Conservation (phyloP, 2,888 invertebrate species). For the Mimachlamys varia region DNA sequence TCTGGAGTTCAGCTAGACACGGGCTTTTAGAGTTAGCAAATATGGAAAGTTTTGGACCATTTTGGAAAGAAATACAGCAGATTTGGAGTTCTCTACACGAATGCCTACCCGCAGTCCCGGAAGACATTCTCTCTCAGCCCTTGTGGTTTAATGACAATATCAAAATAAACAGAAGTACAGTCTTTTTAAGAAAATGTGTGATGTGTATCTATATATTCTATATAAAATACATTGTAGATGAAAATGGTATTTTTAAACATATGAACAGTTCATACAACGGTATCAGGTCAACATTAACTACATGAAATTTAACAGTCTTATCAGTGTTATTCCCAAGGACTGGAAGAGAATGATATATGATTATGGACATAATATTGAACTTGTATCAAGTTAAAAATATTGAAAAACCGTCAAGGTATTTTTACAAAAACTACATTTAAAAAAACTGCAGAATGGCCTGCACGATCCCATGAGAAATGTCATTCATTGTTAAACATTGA, state of each 20-base stretch:
- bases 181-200: background rate
- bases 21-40: background rate
- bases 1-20: background rate
- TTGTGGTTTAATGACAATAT: background rate
- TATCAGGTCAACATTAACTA: background rate
- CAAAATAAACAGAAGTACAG: too few relatives aligned
- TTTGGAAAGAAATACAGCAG: background rate
- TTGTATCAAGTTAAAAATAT: background rate
- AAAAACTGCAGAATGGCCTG: background rate
- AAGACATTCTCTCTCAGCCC: background rate
- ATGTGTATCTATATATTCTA: background rate
- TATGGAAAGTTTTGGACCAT: background rate
- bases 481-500: background rate
- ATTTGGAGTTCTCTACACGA: background rate
- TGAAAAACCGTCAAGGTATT: background rate
- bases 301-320: background rate
- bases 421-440: too few relatives aligned
- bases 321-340: background rate
- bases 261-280: background rate
- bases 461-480: background rate
- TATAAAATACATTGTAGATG: background rate
- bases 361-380: background rate
- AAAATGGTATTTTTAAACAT: background rate
- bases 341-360: background rate
- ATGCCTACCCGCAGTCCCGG: background rate